phyloP scores from a whole-genome alignment of 2,113 vertebrate genomes.

The mouse (Mus musculus) region GRCm39 chr14:75357001-75357500 shows the following conservation, averaged over 20 bases:
- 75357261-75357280: not conserved
- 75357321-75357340: no score
- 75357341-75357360: not conserved
- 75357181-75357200: not conserved
- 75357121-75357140: not conserved
- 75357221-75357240: not conserved
- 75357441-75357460: slow-evolving; percentile 9
- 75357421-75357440: not conserved
- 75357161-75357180: not conserved
- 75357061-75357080: not conserved
- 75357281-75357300: not conserved
- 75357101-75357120: not conserved
- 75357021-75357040: not conserved
- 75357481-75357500: not conserved
- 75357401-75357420: not conserved
- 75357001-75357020: not conserved
- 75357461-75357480: not conserved
- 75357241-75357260: not conserved
- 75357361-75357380: not conserved
- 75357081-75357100: no score
- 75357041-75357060: not conserved
- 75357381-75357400: not conserved
- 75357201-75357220: not conserved
- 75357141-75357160: slow-evolving; percentile 30
- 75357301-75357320: not conserved